These are phyloP conservation scores for Drosophila tropicalis DNA, from an alignment of 1,140 invertebrate species.

Conservation along the genomic window DNA sequence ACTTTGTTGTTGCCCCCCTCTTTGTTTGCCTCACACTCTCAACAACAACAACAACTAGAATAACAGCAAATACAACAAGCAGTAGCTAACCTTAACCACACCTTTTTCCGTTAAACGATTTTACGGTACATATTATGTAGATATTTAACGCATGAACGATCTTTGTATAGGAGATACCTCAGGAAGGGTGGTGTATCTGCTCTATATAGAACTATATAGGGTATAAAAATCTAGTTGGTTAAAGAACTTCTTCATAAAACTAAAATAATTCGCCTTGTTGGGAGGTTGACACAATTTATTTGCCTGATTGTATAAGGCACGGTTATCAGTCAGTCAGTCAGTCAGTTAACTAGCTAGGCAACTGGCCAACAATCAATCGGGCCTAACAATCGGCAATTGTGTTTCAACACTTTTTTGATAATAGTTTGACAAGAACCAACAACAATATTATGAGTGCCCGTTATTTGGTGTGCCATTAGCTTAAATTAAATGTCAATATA, in stretches of 20 bases:
- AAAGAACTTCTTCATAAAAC: too few relatives aligned
- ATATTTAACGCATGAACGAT: constrained; percentile 53
- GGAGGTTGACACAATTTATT: neutral
- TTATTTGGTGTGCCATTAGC: constrained; percentile 64
- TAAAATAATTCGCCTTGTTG: too few relatives aligned
- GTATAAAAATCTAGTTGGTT: neutral
- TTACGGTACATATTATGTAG: constrained; percentile 33
- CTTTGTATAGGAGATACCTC: too few relatives aligned
- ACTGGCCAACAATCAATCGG: constrained; percentile 11
- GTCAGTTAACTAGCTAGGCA: neutral
- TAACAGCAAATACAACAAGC: neutral
- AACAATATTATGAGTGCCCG: constrained; percentile 5
- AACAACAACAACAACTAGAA: neutral
- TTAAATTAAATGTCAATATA: constrained; percentile 79
- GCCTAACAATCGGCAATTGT: neutral
- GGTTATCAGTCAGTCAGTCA: constrained; percentile 3
- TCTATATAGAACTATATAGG: neutral
- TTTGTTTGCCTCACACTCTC: constrained; percentile 35
- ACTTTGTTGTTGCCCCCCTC: constrained; percentile 23
- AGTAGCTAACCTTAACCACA: constrained; percentile 63
- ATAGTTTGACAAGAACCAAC: constrained; percentile 8
- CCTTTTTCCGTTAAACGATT: constrained; percentile 75
- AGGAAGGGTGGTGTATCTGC: too few relatives aligned
- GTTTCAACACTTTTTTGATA: constrained; percentile 51
- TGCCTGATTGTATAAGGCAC: constrained; percentile 1